Base-by-base conservation (phyloP, 2,888 invertebrate genomes). In the Synanthedon myopaeformis region DNA sequence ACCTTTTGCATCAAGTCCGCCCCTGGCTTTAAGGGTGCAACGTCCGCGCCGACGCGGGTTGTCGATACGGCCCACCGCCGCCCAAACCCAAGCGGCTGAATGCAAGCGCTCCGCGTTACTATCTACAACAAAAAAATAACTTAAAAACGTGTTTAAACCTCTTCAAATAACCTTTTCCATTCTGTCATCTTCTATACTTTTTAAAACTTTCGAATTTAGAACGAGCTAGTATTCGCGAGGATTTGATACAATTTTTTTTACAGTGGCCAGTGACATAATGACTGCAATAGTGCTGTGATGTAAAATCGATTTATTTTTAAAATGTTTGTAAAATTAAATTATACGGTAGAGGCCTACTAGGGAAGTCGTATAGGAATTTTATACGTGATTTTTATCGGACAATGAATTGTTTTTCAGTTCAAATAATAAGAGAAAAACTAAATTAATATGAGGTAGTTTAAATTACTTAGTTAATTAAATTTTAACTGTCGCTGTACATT, bases 41-140 rank as follows among this genome's bases (percentile, higher is more conserved):
- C 55, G 68, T 60, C 60, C 76, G 75, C 82, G 85, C 79, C 64
- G 68, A 81, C 85, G 85, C 82, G 68, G 53, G 56, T 54, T 61
- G 62, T 59, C 69, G 65, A 63, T 69, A 68, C 69, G 23, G 14
- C 66, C 61, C 64, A 72, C 80, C 72, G 57, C 60, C 70, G 74
- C 72, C 67, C 69, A 58, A 53, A 42, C 50, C 55, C 42, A 49
- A 65, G 67, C 67, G 72, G 70, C 72, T 59, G 70, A 62, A 71
- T 69, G 74, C 74, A 70, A 70, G 70, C 69, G 62, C 56, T 54
- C 56, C 59, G 63, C 59, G 56, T 35, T 35, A 35, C 8, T 35
- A 60, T 51, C 3, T 28, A 51, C 28, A 35, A 14, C 35, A 50
- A 52, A 48, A 42, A 56, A 57, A 57, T 58, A 58, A 28, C 13